Conservation (phyloP, 2,113 vertebrate species). For the Trematocara variabile region DNA sequence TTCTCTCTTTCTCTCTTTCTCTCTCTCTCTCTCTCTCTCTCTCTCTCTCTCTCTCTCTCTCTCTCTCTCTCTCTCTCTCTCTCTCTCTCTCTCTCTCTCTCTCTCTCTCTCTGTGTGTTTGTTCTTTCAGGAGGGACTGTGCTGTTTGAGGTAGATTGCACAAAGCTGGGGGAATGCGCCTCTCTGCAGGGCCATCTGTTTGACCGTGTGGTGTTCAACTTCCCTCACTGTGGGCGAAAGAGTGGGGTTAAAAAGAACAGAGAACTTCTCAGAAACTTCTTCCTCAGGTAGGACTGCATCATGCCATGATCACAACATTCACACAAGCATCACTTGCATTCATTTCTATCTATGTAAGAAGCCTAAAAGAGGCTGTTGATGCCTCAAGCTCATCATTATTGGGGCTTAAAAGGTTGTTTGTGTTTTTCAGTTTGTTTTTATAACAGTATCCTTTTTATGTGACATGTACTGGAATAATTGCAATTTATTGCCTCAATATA, state of each 20-base stretch:
- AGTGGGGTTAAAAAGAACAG: slow-evolving; percentile 92
- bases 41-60: too few relatives aligned
- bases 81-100: too few relatives aligned
- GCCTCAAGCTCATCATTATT: not conserved
- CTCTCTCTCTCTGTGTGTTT: too few relatives aligned
- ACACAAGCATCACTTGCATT: not conserved
- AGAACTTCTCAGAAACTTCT: slow-evolving; percentile 84
- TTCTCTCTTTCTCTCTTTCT: too few relatives aligned
- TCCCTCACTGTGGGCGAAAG: slow-evolving; percentile 95
- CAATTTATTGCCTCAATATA: not conserved
- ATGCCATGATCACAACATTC: not conserved
- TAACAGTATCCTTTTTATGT: not conserved
- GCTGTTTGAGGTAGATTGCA: slow-evolving; percentile 86
- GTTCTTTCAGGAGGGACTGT: slow-evolving; percentile 76
- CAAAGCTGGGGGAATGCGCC: slow-evolving; percentile 74
- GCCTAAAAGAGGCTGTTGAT: not conserved
- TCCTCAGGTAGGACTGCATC: slow-evolving; percentile 75
- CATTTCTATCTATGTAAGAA: not conserved
- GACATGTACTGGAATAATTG: not conserved
- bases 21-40: too few relatives aligned
- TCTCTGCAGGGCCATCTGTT: slow-evolving; percentile 65
- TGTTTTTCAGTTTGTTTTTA: not conserved
- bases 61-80: too few relatives aligned
- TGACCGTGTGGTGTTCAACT: slow-evolving; percentile 88
- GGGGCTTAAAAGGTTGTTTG: not conserved